Conservation (phyloP, 2,797 vertebrate genomes). For the Enteromius radiatus region DNA sequence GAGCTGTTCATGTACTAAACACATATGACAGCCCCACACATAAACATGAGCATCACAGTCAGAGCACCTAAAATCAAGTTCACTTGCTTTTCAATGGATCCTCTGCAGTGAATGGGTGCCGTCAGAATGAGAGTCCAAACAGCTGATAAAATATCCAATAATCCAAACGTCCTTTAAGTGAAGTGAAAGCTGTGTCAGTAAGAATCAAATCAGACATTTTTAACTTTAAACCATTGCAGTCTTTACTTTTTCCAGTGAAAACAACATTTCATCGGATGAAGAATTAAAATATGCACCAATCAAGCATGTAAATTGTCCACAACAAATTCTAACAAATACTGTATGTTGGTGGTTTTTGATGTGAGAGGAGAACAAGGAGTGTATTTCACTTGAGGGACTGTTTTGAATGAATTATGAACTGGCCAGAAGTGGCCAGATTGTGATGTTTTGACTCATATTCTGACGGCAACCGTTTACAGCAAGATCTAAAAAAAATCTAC, state of each 20-base stretch:
- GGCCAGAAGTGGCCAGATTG: too few relatives aligned
- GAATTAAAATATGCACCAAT: too few relatives aligned
- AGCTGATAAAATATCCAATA: not conserved
- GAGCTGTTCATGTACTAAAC: slow-evolving; percentile 31
- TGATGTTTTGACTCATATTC: not conserved
- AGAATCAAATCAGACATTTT: not conserved
- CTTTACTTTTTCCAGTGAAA: not conserved
- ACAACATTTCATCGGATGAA: too few relatives aligned
- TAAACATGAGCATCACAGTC: slow-evolving; percentile 13
- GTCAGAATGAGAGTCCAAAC: not conserved
- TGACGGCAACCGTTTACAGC: not conserved
- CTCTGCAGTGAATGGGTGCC: not conserved
- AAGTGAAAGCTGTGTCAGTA: not conserved
- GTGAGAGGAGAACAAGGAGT: too few relatives aligned
- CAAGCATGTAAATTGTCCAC: too few relatives aligned
- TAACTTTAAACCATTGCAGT: not conserved
- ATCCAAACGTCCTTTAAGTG: not conserved
- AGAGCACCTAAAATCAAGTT: slow-evolving; percentile 3
- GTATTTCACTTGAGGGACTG: too few relatives aligned
- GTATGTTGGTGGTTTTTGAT: too few relatives aligned
- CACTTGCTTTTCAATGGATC: not conserved
- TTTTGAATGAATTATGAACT: too few relatives aligned
- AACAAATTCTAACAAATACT: too few relatives aligned
- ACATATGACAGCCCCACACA: slow-evolving; percentile 17
- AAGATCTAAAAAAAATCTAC: not conserved